These are phyloP conservation scores for Drosophila eugracilis DNA, from an alignment of 1,140 invertebrate genomes.

Conservation along the genomic window DNA sequence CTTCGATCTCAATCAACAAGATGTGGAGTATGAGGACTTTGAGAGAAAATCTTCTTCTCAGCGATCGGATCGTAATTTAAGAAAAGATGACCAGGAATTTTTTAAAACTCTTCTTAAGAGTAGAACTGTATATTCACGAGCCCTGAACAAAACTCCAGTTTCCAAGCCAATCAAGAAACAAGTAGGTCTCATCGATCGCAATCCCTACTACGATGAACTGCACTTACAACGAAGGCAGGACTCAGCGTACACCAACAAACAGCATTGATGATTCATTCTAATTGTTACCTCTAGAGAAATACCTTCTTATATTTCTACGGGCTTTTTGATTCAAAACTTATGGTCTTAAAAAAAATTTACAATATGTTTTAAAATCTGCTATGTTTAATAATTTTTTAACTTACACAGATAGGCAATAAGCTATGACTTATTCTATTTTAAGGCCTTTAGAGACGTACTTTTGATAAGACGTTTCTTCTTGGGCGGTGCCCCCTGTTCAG, in stretches of 20 bases:
- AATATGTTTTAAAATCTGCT: not conserved
- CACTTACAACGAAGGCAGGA: not conserved
- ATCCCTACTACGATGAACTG: not conserved
- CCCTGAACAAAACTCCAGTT: not conserved
- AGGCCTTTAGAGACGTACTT: conserved; percentile 29
- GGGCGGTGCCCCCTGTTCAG: not conserved
- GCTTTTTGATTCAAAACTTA: not conserved
- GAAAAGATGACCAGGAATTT: not conserved
- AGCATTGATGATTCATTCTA: not conserved
- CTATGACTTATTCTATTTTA: conserved; percentile 25
- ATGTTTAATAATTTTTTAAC: not conserved
- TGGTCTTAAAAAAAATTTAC: not conserved
- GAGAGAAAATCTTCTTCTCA: not conserved
- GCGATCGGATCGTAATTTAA: not conserved
- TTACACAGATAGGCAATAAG: not conserved
- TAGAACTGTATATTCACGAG: not conserved
- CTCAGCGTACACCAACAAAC: not conserved
- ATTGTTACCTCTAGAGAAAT: not conserved
- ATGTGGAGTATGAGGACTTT: not conserved
- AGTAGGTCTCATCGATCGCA: not conserved
- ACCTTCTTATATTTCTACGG: not conserved
- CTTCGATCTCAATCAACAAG: not conserved
- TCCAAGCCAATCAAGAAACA: not conserved
- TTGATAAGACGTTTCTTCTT: conserved; percentile 26
- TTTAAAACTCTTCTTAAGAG: not conserved